Percentiles rank a stretch among this genome's conserved stretches.
Conservation (phyloP, 1,140 invertebrate species). For the Leucophenga varia region DNA sequence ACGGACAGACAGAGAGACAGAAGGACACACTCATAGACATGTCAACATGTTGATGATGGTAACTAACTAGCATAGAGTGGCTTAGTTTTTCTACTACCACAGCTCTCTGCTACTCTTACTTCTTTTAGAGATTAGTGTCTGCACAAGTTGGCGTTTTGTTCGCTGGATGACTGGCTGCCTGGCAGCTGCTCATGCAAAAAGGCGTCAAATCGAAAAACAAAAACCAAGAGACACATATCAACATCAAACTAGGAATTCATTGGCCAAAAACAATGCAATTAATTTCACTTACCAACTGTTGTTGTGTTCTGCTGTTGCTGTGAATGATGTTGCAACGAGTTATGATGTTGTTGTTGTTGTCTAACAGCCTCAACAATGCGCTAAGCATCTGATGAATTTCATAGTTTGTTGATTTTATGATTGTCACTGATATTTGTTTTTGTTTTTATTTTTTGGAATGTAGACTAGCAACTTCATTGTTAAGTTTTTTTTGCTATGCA, state of each 20-base stretch:
- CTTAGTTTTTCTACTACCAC: too few relatives aligned
- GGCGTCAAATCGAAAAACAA: constrained; percentile 51
- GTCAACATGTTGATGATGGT: constrained; percentile 53
- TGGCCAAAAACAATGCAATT: constrained; percentile 56
- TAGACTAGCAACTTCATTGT: too few relatives aligned
- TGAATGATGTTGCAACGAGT: constrained; percentile 29
- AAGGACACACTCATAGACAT: constrained; percentile 47
- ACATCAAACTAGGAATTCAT: constrained; percentile 54
- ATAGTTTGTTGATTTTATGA: constrained; percentile 56
- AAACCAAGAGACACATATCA: constrained; percentile 40
- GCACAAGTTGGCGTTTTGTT: too few relatives aligned
- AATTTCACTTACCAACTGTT: constrained; percentile 51
- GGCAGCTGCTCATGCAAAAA: constrained; percentile 30
- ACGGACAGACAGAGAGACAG: constrained; percentile 13
- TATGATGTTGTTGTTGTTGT: constrained; percentile 22
- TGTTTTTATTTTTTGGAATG: constrained; percentile 13
- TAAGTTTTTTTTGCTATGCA: too few relatives aligned
- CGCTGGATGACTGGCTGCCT: too few relatives aligned
- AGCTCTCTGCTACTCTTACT: too few relatives aligned
- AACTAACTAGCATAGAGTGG: constrained; percentile 50
- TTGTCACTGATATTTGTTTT: constrained; percentile 32
- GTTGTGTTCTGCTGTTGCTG: constrained; percentile 21
- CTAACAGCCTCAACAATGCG: constrained; percentile 33
- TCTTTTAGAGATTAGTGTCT: too few relatives aligned
- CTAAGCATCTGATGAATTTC: constrained; percentile 45